phyloP scores from a whole-genome alignment of 2,888 invertebrate species.

The Melinaea marsaeus region DNA sequence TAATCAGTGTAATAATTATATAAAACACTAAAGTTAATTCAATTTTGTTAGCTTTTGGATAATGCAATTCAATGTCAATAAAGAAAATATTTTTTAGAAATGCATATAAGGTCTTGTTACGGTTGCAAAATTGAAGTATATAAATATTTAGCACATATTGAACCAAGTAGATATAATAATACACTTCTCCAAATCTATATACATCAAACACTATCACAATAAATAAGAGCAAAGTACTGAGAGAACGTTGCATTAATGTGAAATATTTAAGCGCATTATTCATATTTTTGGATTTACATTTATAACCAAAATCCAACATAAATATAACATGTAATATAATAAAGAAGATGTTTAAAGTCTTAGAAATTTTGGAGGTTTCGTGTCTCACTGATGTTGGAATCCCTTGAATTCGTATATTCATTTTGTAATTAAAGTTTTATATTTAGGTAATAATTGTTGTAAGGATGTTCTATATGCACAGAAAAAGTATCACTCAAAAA shows the following conservation, averaged over 20 bases:
- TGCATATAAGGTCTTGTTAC: constrained; percentile 1
- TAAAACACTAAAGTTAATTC: constrained; percentile 8
- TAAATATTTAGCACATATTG: constrained; percentile 7
- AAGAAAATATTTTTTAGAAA: constrained; percentile 7
- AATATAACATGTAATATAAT: constrained; percentile 8
- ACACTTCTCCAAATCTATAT: not conserved
- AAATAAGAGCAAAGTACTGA: not conserved
- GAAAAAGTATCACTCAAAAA: too few relatives aligned
- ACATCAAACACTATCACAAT: not conserved
- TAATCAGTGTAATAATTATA: not conserved
- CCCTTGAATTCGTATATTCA: not conserved
- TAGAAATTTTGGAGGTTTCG: constrained; percentile 6
- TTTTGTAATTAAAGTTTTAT: not conserved
- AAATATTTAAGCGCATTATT: constrained; percentile 5
- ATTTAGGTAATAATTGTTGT: too few relatives aligned
- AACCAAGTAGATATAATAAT: constrained; percentile 1
- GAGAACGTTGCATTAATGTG: not conserved
- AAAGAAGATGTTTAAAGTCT: constrained; percentile 12
- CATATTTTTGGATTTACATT: constrained; percentile 1
- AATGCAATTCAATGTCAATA: constrained; percentile 7
- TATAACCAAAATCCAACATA: constrained; percentile 19
- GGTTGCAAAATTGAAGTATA: constrained; percentile 6
- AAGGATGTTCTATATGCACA: too few relatives aligned
- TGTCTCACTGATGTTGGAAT: not conserved
- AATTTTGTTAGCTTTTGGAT: not conserved